Conservation (phyloP, 2,888 invertebrate genomes). For the Scrobipalpa atriplicella region DNA sequence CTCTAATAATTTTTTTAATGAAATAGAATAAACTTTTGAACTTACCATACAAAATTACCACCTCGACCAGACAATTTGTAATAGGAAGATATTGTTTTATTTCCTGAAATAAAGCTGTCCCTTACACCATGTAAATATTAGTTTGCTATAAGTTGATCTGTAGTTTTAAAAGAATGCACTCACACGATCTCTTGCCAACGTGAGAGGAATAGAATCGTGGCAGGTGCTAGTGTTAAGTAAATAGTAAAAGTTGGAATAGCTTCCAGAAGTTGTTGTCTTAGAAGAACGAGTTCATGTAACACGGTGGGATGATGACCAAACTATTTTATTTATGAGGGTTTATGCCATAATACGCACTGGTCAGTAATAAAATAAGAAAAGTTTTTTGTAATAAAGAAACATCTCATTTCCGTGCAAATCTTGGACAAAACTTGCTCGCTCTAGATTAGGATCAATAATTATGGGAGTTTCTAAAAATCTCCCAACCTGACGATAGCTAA, state of each 20-base stretch:
- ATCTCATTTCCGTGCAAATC: background rate
- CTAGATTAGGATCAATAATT: too few relatives aligned
- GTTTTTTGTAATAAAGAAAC: too few relatives aligned
- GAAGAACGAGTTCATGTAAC: background rate
- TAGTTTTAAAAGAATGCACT: background rate
- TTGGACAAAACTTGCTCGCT: background rate
- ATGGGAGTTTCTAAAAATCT: too few relatives aligned
- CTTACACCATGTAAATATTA: too few relatives aligned
- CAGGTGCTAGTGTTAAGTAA: conserved; percentile 5
- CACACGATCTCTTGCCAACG: background rate
- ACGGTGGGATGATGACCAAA: background rate
- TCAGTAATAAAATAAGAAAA: background rate
- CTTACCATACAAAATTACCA: too few relatives aligned
- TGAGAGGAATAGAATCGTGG: background rate
- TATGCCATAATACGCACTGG: background rate
- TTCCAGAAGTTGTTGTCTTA: conserved; percentile 4
- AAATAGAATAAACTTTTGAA: too few relatives aligned
- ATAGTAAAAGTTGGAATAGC: conserved; percentile 16
- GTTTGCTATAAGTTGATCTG: too few relatives aligned
- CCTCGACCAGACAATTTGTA: too few relatives aligned
- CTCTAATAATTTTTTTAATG: too few relatives aligned
- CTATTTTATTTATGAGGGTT: background rate
- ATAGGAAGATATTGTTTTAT: too few relatives aligned
- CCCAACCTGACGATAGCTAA: too few relatives aligned
- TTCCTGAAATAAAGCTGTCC: too few relatives aligned